Evolutionary conservation across 2,888 invertebrate species (phyloP).

Genomic region (Lathronympha strigana): DNA sequence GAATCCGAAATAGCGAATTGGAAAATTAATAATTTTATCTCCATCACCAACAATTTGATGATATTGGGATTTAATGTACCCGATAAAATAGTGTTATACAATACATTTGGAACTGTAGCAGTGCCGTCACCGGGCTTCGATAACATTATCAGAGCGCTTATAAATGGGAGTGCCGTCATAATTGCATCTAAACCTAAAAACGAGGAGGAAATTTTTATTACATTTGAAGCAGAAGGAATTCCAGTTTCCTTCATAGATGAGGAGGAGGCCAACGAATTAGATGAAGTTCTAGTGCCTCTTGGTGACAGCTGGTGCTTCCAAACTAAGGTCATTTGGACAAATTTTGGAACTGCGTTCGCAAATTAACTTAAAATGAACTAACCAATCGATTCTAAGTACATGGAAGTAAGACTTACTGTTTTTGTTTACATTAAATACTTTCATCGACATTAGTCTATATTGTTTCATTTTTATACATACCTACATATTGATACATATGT

Average conservation of each 20-base stretch:
- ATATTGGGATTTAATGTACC: slow-evolving; percentile 35
- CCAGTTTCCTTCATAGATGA: slow-evolving; percentile 30
- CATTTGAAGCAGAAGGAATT: slow-evolving; percentile 20
- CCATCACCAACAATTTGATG: slow-evolving; percentile 8
- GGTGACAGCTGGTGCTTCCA: slow-evolving; percentile 39
- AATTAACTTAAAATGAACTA: slow-evolving; percentile 44
- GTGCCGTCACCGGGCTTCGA: slow-evolving; percentile 37
- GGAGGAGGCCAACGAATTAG: neutral
- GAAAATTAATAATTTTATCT: slow-evolving; percentile 38
- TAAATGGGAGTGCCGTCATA: slow-evolving; percentile 36
- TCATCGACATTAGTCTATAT: no score
- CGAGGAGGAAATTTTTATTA: slow-evolving; percentile 31
- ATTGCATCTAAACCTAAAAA: slow-evolving; percentile 32
- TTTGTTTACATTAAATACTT: no score
- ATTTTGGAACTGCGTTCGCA: slow-evolving; percentile 58
- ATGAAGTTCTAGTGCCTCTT: slow-evolving; percentile 24
- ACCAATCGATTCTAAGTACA: neutral
- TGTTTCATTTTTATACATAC: no score
- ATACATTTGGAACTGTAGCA: slow-evolving; percentile 33
- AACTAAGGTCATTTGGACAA: slow-evolving; percentile 52
- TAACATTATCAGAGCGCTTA: slow-evolving; percentile 37
- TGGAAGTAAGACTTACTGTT: no score
- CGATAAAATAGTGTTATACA: slow-evolving; percentile 33
- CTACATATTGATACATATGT: no score
- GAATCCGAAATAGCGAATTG: slow-evolving; percentile 44